These are phyloP conservation scores for Psix sp. DNA, from an alignment of 1,140 invertebrate species.

Conservation along the genomic window DNA sequence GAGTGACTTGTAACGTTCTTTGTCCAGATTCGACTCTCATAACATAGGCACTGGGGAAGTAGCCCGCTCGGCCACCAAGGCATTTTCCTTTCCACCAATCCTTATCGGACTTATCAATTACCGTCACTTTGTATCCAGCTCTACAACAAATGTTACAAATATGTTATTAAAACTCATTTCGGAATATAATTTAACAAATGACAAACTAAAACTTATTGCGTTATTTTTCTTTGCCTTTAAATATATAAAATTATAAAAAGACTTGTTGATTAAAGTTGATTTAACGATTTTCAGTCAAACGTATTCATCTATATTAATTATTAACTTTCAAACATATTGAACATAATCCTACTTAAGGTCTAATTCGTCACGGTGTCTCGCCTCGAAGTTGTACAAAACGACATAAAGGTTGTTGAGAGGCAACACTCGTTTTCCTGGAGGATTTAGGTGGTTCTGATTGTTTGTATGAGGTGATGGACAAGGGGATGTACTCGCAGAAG, in stretches of 20 bases:
- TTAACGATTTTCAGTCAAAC: background rate
- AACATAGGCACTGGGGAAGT: constrained; percentile 96
- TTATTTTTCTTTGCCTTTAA: too few relatives aligned
- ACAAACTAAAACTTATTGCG: background rate
- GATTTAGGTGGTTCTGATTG: constrained; percentile 73
- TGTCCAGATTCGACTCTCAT: constrained; percentile 92
- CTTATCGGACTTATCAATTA: constrained; percentile 94
- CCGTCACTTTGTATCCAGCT: constrained; percentile 95
- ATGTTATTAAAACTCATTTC: constrained; percentile 1
- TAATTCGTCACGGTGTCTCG: constrained; percentile 93
- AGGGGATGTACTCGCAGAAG: constrained; percentile 93
- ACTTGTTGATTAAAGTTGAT: too few relatives aligned
- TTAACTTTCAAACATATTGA: background rate
- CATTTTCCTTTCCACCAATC: constrained; percentile 99
- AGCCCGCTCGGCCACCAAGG: constrained; percentile 89
- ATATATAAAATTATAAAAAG: too few relatives aligned
- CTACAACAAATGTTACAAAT: constrained; percentile 69
- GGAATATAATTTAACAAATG: background rate
- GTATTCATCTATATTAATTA: background rate
- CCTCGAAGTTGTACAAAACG: constrained; percentile 96
- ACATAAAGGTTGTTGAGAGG: constrained; percentile 95
- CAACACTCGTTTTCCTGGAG: constrained; percentile 76
- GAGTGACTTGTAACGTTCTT: constrained; percentile 89
- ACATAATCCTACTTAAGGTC: constrained; percentile 86
- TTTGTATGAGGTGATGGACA: constrained; percentile 87